These are phyloP conservation scores for Lagenorhynchus albirostris DNA, from an alignment of 2,113 vertebrate species.

Conservation along the genomic window DNA sequence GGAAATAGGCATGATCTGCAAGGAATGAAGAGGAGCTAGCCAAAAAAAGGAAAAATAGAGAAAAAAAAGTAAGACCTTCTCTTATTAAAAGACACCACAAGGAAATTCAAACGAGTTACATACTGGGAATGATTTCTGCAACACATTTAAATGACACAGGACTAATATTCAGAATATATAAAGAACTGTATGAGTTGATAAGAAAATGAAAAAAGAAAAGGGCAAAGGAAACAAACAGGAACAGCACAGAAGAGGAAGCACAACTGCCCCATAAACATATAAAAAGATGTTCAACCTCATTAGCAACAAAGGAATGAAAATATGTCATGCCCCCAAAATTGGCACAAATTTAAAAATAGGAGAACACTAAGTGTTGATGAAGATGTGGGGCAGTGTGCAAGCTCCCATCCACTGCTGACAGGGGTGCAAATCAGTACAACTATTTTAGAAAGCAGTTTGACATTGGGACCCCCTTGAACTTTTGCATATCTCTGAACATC, in stretches of 20 bases:
- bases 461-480: background rate
- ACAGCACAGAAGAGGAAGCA: background rate
- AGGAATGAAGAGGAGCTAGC: background rate
- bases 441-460: background rate
- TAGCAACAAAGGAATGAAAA: background rate
- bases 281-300: background rate
- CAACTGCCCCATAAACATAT: background rate
- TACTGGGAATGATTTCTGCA: background rate
- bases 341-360: background rate
- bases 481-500: background rate
- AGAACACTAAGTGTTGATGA: background rate
- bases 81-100: background rate
- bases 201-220: background rate
- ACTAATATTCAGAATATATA: background rate
- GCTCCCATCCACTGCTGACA: rapidly evolving
- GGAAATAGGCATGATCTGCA: background rate
- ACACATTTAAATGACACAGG: background rate
- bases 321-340: background rate
- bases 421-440: rapidly evolving
- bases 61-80: background rate
- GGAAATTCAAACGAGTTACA: background rate
- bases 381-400: background rate
- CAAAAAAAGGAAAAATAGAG: background rate
- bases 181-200: background rate
- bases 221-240: background rate